Evolutionary conservation across 2,888 invertebrate species (phyloP).

Genomic region (Saturnia japonica): DNA sequence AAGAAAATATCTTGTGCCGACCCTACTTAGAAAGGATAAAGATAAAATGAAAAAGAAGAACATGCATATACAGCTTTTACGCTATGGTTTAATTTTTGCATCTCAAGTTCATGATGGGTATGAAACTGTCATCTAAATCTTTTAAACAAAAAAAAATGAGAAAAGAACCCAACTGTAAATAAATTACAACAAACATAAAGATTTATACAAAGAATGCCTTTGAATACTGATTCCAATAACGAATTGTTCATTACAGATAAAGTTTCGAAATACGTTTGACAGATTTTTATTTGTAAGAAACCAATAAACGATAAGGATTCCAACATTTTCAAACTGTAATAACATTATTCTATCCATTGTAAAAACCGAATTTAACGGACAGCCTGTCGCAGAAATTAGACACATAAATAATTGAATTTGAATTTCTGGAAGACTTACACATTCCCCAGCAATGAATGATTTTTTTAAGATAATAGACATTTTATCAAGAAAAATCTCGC

Average conservation of each 20-base stretch:
- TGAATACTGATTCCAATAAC: not conserved
- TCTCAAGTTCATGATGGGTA: too few relatives aligned
- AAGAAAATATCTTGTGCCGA: too few relatives aligned
- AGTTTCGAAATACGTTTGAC: not conserved
- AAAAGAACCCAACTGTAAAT: too few relatives aligned
- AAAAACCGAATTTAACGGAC: not conserved
- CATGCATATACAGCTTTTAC: too few relatives aligned
- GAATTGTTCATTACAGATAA: not conserved
- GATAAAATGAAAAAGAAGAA: too few relatives aligned
- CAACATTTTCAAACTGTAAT: not conserved
- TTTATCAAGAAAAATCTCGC: slow-evolving; percentile 37
- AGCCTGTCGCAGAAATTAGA: slow-evolving; percentile 1
- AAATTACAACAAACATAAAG: not conserved
- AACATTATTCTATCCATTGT: not conserved
- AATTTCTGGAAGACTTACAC: slow-evolving; percentile 17
- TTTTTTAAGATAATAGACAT: slow-evolving; percentile 29
- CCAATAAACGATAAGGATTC: not conserved
- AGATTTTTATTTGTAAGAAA: not conserved
- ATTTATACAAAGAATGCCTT: not conserved
- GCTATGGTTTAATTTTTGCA: too few relatives aligned
- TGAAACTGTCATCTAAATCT: too few relatives aligned
- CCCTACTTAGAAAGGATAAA: too few relatives aligned
- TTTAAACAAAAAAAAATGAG: too few relatives aligned
- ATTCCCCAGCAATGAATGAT: slow-evolving; percentile 26
- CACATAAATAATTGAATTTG: slow-evolving; percentile 8